Conservation (phyloP, 2,888 invertebrate genomes). For the Autographa pulchrina region DNA sequence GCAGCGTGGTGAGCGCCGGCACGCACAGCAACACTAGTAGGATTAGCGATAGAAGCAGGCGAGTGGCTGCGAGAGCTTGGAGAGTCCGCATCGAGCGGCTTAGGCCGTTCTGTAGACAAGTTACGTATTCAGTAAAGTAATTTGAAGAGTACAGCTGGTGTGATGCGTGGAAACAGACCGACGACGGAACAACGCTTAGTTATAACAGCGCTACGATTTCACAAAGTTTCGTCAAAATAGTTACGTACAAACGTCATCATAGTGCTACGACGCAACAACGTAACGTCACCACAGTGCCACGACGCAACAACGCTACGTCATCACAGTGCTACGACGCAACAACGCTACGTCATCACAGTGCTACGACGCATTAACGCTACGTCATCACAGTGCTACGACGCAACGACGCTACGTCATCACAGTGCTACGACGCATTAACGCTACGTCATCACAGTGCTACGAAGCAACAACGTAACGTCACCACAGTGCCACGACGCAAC, state of each 20-base stretch:
- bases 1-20: conserved; percentile 57
- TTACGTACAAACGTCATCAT: no score
- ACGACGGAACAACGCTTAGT: neutral
- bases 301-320: neutral
- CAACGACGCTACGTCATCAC: no score
- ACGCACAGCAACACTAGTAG: conserved; percentile 61
- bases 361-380: no score
- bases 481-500: no score
- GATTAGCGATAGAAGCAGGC: conserved; percentile 56
- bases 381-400: no score
- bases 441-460: no score
- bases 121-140: neutral
- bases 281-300: no score
- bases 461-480: no score
- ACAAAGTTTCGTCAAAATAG: no score
- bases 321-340: neutral
- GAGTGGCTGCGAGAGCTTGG: conserved; percentile 75
- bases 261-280: no score
- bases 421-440: no score
- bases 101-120: conserved; percentile 69
- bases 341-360: no score
- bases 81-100: conserved; percentile 74
- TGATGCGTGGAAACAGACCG: neutral
- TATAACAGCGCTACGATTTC: neutral
- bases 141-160: neutral